These are phyloP conservation scores for Coregonus sp. DNA, from an alignment of 2,797 vertebrate species.

Conservation along the genomic window DNA sequence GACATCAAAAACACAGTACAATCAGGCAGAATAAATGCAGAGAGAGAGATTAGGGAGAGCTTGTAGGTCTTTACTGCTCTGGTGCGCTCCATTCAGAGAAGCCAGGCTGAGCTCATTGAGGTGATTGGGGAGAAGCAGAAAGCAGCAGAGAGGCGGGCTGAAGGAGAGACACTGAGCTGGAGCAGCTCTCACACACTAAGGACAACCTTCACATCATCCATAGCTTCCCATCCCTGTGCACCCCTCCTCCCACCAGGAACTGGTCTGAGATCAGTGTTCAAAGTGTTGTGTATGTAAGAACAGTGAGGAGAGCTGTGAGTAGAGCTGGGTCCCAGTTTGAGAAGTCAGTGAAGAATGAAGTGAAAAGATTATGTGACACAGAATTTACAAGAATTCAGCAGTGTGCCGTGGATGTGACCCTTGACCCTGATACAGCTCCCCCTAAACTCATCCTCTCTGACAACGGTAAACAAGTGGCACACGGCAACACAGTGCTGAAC, in stretches of 20 bases:
- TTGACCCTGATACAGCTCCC: constrained; percentile 68
- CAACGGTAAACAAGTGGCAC: constrained; percentile 63
- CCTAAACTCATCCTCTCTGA: constrained; percentile 65
- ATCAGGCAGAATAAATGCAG: constrained; percentile 53
- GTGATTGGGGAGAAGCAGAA: constrained; percentile 49
- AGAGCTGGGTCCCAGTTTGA: constrained; percentile 49
- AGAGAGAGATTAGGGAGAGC: constrained; percentile 59
- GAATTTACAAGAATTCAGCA: constrained; percentile 56
- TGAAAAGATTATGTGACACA: constrained; percentile 47
- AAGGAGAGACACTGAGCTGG: constrained; percentile 32
- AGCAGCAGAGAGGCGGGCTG: constrained; percentile 48
- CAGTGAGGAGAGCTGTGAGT: constrained; percentile 54
- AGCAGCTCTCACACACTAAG: constrained; percentile 40
- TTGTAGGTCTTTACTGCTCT: constrained; percentile 58
- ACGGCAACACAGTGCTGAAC: constrained; percentile 41
- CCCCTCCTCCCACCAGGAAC: constrained; percentile 34
- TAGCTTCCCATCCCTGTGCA: constrained; percentile 35
- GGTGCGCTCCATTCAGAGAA: constrained; percentile 51
- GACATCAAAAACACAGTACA: constrained; percentile 43
- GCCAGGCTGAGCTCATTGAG: constrained; percentile 56
- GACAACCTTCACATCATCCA: constrained; percentile 58
- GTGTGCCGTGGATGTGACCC: constrained; percentile 61
- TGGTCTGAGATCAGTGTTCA: constrained; percentile 34
- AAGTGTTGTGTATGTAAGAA: constrained; percentile 54
- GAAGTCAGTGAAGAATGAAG: constrained; percentile 51